These are phyloP conservation scores for Tragelaphus imberbis DNA, from an alignment of 2,113 vertebrate genomes.

Conservation along the genomic window DNA sequence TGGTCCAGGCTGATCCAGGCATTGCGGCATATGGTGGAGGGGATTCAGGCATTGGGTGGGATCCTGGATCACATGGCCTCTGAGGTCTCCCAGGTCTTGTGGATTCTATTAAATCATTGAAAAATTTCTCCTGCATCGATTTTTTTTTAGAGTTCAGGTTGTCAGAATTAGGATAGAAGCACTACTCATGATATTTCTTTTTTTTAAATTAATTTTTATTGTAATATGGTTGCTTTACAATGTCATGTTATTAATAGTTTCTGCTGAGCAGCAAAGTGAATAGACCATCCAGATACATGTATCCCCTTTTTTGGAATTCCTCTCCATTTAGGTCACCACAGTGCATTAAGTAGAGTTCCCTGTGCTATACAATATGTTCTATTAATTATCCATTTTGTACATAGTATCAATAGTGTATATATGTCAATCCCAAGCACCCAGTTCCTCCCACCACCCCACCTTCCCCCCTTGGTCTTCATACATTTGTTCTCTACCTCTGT, in stretches of 20 bases:
- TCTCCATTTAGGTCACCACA: not conserved
- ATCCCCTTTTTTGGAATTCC: not conserved
- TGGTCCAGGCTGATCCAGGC: not conserved
- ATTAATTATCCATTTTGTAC: not conserved
- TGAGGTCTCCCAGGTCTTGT: conserved; percentile 13
- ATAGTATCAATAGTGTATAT: not conserved
- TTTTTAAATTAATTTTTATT: not conserved
- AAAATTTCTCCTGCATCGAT: not conserved
- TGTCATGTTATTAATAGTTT: not conserved
- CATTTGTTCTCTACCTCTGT: not conserved
- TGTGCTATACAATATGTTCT: not conserved
- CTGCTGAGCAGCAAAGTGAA: not conserved
- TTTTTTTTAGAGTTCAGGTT: not conserved
- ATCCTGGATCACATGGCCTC: not conserved
- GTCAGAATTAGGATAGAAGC: not conserved
- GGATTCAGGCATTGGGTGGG: not conserved
- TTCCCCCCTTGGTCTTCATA: not conserved
- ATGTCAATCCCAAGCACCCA: not conserved
- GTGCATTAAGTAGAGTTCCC: not conserved
- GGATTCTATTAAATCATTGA: conserved; percentile 32
- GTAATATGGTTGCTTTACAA: not conserved
- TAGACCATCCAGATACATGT: not conserved
- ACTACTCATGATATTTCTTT: not conserved
- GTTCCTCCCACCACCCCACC: not conserved
- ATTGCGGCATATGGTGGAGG: not conserved